Base-by-base conservation (phyloP, 2,113 vertebrate genomes). In the Zingel zingel region DNA sequence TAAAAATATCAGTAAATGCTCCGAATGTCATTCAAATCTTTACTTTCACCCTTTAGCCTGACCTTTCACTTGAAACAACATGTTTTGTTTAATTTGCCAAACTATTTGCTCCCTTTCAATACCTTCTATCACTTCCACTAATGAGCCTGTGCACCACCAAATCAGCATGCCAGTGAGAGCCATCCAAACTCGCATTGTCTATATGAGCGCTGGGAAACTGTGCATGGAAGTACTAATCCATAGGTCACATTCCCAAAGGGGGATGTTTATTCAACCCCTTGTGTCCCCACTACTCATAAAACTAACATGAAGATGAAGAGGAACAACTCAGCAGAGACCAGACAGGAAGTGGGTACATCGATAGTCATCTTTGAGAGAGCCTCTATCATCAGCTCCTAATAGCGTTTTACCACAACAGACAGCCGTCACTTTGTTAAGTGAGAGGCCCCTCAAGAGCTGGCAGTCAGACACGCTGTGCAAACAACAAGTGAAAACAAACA, bases 241-340 rank as follows among this genome's bases (percentile, higher is more conserved):
- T 78, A 62, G 77, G 84, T 80, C 84, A 63, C 83, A 80, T 90
- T 88, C 88, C 77, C 78, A 61, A 48, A 82, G 75, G 78, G 53
- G 91, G 87, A 91, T 87, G 93, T 94, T 94, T 90, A 7, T 89
- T 86, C 86, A 93, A 91, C 86, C 85, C 70, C 70, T 83, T 87
- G 85, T 90, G 74, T 57, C 78, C 84, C 33, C 6, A 66, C 79
- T 56, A 78, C 16, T 67, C 53, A 80, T 70, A 84, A 79, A 92
- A 87, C 88, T 77, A 90, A 87, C 86, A 91, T 45, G 39, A 62
- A 89, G 66, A 90, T 65, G 69, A 54, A 73, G 50, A 71, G 67
- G 85, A 90, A 87, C 73, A 85, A 86, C 68, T 11, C 50, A 66
- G 69, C 47, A 50, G 50, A 81, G 82, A 72, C 13, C 76, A 62